Base-by-base conservation (phyloP, 2,888 invertebrate genomes). In the Meta bourneti region DNA sequence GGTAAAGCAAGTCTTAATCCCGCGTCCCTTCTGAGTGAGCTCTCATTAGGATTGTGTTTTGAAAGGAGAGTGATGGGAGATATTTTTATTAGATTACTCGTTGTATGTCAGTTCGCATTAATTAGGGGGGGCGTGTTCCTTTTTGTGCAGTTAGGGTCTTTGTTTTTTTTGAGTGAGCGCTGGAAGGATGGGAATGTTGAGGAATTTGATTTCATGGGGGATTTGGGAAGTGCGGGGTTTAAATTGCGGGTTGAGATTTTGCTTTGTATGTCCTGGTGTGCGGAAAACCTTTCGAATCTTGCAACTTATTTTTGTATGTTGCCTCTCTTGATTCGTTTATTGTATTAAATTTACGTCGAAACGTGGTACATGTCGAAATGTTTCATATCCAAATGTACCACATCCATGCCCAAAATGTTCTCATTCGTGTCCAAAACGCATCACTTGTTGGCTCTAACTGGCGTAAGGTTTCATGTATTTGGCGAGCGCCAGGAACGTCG, bases 1-100 rank as follows among this genome's bases (percentile, higher is more conserved):
- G 86, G 86, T 86, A 79, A 77, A 74, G 74, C 72, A 34, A 83
- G 74, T 74, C 83, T 74, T 86, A 86, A 78, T 86, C 77, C 86
- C 49, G 52, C 52, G 69, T 54, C n/a, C 49, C 20, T 72, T 34
- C 34, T 34, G 34, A 34, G 34, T 2, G 34, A 34, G 34, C 34
- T 52, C 61, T 61, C 20, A 79, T 79, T 79, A 61, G 79, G 7
- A 34, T 61, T 61, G 61, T 16, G 34, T 61, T 16, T 61, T 61
- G 61, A 75, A 49, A 75, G 34, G 51, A 52, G 78, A 34, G 19
- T 74, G 74, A 11, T 34, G 34, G 74, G 19, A n/a, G n/a, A 74
- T 54, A 9, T 19, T 69, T 77, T 86, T 86, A 78, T 86, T 86
- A 77, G 75, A 86, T 86, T 79, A 52, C 79, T 87, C 87, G 79